Evolutionary conservation across 2,888 invertebrate species (phyloP).

Genomic region (Ormyrus pomaceus): DNA sequence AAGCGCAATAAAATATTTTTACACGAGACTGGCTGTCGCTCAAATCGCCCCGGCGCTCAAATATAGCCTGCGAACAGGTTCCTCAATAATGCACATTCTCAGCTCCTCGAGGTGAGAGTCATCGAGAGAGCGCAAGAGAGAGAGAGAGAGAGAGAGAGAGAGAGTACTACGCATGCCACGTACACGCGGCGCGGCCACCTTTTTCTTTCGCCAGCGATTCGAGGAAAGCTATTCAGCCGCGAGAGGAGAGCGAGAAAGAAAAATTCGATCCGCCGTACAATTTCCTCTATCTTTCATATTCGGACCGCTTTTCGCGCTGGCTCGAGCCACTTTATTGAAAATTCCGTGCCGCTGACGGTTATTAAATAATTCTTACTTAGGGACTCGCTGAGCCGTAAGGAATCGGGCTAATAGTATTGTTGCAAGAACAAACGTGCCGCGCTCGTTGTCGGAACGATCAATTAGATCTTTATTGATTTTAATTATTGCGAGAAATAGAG

Average conservation of each 20-base stretch:
- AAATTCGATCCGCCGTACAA: conserved; percentile 33
- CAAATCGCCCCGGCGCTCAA: too few relatives aligned
- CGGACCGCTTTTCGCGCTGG: conserved; percentile 9
- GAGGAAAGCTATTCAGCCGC: conserved; percentile 30
- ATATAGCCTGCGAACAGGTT: not conserved
- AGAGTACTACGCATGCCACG: conserved; percentile 1
- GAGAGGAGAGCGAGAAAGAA: conserved; percentile 17
- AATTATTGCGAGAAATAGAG: too few relatives aligned
- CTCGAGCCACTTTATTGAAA: conserved; percentile 6
- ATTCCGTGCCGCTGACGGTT: conserved; percentile 12
- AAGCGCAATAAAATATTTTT: too few relatives aligned
- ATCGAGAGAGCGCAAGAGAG: not conserved
- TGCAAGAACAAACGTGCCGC: too few relatives aligned
- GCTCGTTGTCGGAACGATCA: too few relatives aligned
- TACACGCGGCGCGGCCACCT: not conserved
- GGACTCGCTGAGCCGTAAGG: too few relatives aligned
- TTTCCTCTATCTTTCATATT: conserved; percentile 21
- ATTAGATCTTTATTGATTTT: too few relatives aligned
- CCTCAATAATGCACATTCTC: conserved; percentile 41
- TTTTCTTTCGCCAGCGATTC: not conserved
- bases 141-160: not conserved
- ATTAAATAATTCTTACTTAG: conserved; percentile 17
- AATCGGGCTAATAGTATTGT: too few relatives aligned
- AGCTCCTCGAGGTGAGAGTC: conserved; percentile 31
- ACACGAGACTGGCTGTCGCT: too few relatives aligned